A percentile compares a stretch with the other conserved stretches of the same genome.
phyloP scores from a whole-genome alignment of 1,140 invertebrate species.

The Brachionus rubens region DNA sequence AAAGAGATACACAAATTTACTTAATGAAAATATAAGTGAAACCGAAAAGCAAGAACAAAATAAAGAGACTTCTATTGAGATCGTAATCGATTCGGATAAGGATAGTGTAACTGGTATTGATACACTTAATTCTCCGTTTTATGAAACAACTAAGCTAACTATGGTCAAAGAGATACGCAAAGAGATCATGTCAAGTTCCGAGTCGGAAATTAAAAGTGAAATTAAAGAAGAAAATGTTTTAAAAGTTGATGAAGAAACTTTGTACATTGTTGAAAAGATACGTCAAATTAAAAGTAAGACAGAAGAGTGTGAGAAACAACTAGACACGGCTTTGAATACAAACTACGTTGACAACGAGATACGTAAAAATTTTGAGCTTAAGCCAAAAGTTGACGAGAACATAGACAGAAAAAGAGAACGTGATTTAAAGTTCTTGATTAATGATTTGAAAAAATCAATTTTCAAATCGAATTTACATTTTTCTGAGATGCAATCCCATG shows the following conservation, averaged over 20 bases:
- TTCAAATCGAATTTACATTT: conserved; percentile 25
- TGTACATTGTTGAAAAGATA: conserved; percentile 43
- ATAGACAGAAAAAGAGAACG: background rate
- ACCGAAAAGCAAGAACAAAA: background rate
- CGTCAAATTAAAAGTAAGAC: background rate
- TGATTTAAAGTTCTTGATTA: conserved; percentile 4
- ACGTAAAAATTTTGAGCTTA: conserved; percentile 44
- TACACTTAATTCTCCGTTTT: background rate
- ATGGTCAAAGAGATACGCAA: conserved; percentile 27
- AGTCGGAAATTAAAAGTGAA: background rate
- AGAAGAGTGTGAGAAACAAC: background rate
- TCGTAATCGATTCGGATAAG: background rate
- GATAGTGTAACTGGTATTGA: background rate
- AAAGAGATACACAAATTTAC: conserved; percentile 3
- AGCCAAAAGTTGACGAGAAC: conserved; percentile 7
- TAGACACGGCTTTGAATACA: background rate
- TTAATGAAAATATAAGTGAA: conserved; percentile 2
- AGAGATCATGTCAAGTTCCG: background rate
- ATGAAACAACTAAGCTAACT: conserved; percentile 17
- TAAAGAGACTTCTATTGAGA: conserved; percentile 5
- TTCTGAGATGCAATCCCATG: background rate
- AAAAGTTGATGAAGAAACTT: conserved; percentile 37
- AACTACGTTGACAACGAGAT: conserved; percentile 23
- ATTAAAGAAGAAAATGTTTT: background rate
- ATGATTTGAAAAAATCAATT: conserved; percentile 28